A percentile compares a stretch with the other conserved stretches of the same genome.
These are phyloP conservation scores for Odontophorus gujanensis DNA, from an alignment of 2,113 vertebrate species.

Conservation along the genomic window DNA sequence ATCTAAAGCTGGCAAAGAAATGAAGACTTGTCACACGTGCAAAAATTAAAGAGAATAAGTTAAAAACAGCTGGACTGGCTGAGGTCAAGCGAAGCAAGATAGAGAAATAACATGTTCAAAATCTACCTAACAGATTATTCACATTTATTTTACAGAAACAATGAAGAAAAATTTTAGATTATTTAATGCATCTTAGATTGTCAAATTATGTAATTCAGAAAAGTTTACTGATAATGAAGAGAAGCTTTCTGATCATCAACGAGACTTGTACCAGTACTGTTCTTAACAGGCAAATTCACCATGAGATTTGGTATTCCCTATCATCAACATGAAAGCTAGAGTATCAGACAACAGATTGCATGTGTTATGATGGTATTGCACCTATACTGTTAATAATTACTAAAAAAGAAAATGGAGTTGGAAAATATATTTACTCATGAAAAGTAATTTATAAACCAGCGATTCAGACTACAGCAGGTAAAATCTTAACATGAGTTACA, in stretches of 20 bases:
- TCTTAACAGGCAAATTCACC: conserved; percentile 61
- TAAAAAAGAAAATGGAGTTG: conserved; percentile 22
- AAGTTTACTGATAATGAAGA: conserved; percentile 48
- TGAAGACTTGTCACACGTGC: not conserved
- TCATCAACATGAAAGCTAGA: conserved; percentile 46
- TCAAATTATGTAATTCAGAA: conserved; percentile 45
- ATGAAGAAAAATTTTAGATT: conserved; percentile 12
- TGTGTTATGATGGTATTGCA: not conserved
- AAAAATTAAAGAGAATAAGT: conserved; percentile 19
- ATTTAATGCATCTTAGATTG: conserved; percentile 37
- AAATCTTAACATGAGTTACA: not conserved
- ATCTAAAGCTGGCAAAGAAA: not conserved
- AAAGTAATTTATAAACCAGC: conserved; percentile 9
- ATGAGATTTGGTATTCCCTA: not conserved
- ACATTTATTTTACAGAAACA: not conserved
- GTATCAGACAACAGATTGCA: not conserved
- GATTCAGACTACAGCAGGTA: not conserved
- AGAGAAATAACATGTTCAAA: not conserved
- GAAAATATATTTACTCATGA: conserved; percentile 55
- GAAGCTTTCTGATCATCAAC: conserved; percentile 46
- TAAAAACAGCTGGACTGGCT: not conserved
- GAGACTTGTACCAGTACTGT: conserved; percentile 24
- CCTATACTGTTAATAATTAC: conserved; percentile 22
- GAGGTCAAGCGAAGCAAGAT: not conserved
- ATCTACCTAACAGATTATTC: conserved; percentile 8